These are phyloP conservation scores for Troides oblongomaculatus DNA, from an alignment of 2,888 invertebrate genomes.

Conservation along the genomic window DNA sequence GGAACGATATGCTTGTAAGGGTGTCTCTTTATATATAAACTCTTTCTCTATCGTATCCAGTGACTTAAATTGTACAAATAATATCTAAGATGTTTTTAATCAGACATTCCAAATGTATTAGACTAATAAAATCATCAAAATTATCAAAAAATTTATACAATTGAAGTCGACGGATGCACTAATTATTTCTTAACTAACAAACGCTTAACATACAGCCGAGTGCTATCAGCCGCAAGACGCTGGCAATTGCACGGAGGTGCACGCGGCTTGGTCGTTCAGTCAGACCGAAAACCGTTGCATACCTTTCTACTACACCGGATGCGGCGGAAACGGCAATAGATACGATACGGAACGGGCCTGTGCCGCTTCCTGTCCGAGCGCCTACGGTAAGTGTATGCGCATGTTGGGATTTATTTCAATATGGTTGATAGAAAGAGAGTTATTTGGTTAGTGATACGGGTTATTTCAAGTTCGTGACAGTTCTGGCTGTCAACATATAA, in stretches of 20 bases:
- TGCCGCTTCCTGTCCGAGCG: constrained; percentile 87
- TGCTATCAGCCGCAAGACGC: constrained; percentile 86
- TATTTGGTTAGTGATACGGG: too few relatives aligned
- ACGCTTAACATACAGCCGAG: constrained; percentile 81
- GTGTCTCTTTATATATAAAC: too few relatives aligned
- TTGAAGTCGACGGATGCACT: constrained; percentile 13
- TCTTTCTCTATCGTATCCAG: not conserved
- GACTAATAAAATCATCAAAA: not conserved
- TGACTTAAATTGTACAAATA: not conserved
- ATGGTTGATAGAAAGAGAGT: too few relatives aligned
- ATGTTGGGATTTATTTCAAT: too few relatives aligned
- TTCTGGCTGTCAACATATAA: too few relatives aligned
- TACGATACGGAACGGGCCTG: constrained; percentile 88
- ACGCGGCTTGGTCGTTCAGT: constrained; percentile 93
- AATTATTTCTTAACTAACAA: constrained; percentile 44
- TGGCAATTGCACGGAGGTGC: constrained; percentile 88
- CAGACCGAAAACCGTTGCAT: constrained; percentile 90
- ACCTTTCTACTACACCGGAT: constrained; percentile 96
- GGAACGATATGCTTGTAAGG: not conserved
- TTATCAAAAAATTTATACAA: constrained; percentile 16
- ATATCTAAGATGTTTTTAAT: too few relatives aligned
- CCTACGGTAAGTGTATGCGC: constrained; percentile 84
- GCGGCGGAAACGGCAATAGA: constrained; percentile 93
- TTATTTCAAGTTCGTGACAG: too few relatives aligned
- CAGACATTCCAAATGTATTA: not conserved